Conservation (phyloP, 2,113 vertebrate species). For the Dromaius novaehollandiae region DNA sequence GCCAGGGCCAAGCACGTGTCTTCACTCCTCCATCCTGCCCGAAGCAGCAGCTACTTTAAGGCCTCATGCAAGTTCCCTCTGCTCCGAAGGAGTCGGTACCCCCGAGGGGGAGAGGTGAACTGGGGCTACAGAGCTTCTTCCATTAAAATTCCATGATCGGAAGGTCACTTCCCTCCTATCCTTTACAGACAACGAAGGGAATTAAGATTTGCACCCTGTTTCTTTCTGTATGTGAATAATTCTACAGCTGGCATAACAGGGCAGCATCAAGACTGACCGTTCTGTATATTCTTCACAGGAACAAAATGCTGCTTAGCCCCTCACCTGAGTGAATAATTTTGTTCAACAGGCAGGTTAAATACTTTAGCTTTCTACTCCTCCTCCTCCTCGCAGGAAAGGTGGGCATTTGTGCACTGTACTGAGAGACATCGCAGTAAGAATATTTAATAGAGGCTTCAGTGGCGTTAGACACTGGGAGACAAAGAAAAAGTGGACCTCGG, state of each 20-base stretch:
- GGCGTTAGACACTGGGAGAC: background rate
- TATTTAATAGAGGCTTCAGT: background rate
- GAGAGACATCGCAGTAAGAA: rapidly evolving
- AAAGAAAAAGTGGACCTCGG: background rate
- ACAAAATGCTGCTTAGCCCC: background rate
- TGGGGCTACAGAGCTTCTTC: background rate
- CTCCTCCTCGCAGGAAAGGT: background rate
- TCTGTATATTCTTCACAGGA: background rate
- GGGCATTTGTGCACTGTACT: background rate
- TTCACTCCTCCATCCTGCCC: background rate
- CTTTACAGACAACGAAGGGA: background rate
- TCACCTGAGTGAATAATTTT: constrained; percentile 16
- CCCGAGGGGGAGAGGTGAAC: background rate
- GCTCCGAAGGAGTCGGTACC: background rate
- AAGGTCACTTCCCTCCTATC: rapidly evolving
- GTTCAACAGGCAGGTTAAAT: constrained; percentile 36
- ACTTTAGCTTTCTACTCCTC: background rate
- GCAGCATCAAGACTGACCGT: background rate
- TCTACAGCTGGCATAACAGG: background rate
- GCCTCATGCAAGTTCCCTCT: background rate
- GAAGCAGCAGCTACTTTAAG: background rate
- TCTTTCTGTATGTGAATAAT: background rate
- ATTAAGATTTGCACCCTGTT: background rate
- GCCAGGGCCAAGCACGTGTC: background rate
- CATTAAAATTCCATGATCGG: rapidly evolving